Conservation (phyloP, 2,888 invertebrate genomes). For the Andrena trimmerana region DNA sequence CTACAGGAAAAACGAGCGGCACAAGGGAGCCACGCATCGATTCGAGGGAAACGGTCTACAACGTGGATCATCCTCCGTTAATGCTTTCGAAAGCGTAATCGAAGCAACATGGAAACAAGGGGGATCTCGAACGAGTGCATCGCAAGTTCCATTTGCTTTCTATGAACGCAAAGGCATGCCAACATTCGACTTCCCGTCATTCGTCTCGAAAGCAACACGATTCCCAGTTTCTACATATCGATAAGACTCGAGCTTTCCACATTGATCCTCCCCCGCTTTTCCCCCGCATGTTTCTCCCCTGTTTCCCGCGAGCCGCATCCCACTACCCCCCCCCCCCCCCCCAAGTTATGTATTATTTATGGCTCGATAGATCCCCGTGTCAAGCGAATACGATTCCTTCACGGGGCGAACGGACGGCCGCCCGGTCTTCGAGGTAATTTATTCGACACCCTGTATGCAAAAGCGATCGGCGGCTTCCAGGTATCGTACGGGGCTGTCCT, state of each 20-base stretch:
- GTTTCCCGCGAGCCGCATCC: slow-evolving; percentile 21
- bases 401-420: slow-evolving; percentile 36
- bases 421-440: slow-evolving; percentile 59
- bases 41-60: not conserved
- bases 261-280: slow-evolving; percentile 5
- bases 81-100: no score
- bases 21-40: slow-evolving; percentile 41
- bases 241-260: slow-evolving; percentile 5
- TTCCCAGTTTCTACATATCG: slow-evolving; percentile 24
- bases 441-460: slow-evolving; percentile 71
- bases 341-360: slow-evolving; percentile 70
- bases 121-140: no score
- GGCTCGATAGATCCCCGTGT: slow-evolving; percentile 55
- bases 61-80: no score
- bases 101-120: no score
- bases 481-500: slow-evolving; percentile 21
- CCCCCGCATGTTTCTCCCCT: slow-evolving; percentile 16
- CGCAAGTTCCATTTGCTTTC: not conserved
- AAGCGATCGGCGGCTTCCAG: slow-evolving; percentile 49
- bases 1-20: slow-evolving; percentile 20
- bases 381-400: slow-evolving; percentile 66
- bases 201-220: not conserved
- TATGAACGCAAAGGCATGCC: not conserved
- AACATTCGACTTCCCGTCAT: not conserved
- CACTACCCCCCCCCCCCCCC: slow-evolving; percentile 35